Base-by-base conservation (phyloP, 2,113 vertebrate species). In the Tetraodon nigroviridis region DNA sequence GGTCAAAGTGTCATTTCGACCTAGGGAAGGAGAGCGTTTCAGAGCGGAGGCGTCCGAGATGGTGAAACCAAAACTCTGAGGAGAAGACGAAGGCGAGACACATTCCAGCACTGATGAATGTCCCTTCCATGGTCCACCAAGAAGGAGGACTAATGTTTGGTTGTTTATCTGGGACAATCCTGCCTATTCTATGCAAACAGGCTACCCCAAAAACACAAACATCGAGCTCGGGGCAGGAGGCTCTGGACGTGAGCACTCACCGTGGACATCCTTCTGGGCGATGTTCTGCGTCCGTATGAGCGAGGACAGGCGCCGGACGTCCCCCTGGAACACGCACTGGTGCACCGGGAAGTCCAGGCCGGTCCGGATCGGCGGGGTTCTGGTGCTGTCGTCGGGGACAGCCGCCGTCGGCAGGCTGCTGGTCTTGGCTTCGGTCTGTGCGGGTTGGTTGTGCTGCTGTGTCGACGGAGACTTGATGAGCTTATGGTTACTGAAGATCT, bases 201-300 rank as follows among this genome's bases (percentile, higher is more conserved):
- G 7, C 32, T 11, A 37, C 32, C 32, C 32, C 32, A 37, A 37
- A 37, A 12, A 37, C 32, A 12, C 32, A 37, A 37, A 37, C 10
- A 37, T 11, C 7, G n/a, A n/a, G n/a, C n/a, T n/a, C n/a, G n/a
- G n/a, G n/a, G 3, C 10, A 37, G 8, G 1, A 37, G 32, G 10
- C 32, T 37, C 12, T 37, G 12, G 12, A 8, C 32, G 12, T 46
- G 44, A 12, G 6, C 37, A 79, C 93, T 93, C 83, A 98, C 96
- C 96, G 73, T 98, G 96, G 55, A 90, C 85, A 86, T 99, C 96
- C 71, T 99, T 99, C 88, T 97, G 95, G 21, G 93, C 90, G 80
- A 98, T 98, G 67, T 93, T 94, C 84, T 98, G 96, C 2, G 93
- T 98, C 71, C 96, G 92, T 86, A 98, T 98, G 65, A 98, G 92